Evolutionary conservation across 1,140 invertebrate genomes (phyloP).

Genomic region (Phocides pigmalion): DNA sequence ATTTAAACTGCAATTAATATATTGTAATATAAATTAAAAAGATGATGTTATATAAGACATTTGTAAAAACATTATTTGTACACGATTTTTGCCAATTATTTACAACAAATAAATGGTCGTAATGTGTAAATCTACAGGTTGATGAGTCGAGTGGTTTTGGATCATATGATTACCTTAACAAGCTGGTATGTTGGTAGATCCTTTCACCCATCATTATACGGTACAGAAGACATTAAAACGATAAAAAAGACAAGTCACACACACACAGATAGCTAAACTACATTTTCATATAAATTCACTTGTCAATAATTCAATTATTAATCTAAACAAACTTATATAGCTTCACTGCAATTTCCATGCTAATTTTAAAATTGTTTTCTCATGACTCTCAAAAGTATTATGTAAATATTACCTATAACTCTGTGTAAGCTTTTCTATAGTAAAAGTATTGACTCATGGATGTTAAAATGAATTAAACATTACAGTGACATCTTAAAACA

Average conservation of each 20-base stretch:
- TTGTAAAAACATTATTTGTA: too few species aligned
- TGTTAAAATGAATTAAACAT: constrained; percentile 2
- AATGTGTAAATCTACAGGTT: constrained; percentile 81
- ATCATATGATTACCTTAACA: constrained; percentile 83
- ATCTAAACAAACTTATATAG: constrained; percentile 24
- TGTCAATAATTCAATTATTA: constrained; percentile 33
- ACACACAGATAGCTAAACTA: constrained; percentile 81
- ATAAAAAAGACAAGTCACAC: constrained; percentile 82
- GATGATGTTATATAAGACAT: too few species aligned
- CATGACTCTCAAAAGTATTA: constrained; percentile 8
- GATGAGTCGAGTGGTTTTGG: constrained; percentile 70
- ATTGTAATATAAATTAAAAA: too few species aligned
- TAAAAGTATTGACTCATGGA: constrained; percentile 6
- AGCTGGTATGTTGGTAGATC: constrained; percentile 85
- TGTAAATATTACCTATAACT: constrained; percentile 12
- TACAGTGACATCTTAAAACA: background rate
- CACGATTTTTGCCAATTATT: too few species aligned
- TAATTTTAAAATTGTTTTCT: constrained; percentile 13
- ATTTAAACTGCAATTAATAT: too few species aligned
- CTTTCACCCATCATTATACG: constrained; percentile 82
- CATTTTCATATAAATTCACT: constrained; percentile 44
- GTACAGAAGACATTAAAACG: constrained; percentile 82
- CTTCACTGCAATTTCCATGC: constrained; percentile 26
- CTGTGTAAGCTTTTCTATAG: constrained; percentile 11
- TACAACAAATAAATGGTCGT: constrained; percentile 15